Evolutionary conservation across 2,113 vertebrate genomes (phyloP), one percentile per base, ranked within the genome.

Genomic region (Heptranchias perlo): DNA sequence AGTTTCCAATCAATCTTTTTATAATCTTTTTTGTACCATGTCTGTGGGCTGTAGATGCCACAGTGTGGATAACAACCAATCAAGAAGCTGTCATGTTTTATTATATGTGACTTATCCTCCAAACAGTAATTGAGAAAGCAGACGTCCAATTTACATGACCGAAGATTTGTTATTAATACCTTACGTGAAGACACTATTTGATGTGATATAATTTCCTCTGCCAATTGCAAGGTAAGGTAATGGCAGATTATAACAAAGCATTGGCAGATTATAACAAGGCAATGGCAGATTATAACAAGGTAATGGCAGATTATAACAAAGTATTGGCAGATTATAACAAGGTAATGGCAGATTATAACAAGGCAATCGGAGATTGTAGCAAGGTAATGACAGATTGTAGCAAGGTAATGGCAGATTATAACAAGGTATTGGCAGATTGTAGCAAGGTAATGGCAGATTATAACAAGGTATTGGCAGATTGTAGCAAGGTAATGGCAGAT

Each of bases 1-100:
- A 94, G n/a, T 47, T 44, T 28, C 39, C 47, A 94, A 94, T 67
- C 61, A 64, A 67, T 25, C 91, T 61, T 93, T 93, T 91, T 61
- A 39, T 64, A 94, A 47, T 94, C 13, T 67, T 94, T 25, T 10
- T 47, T 25, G 92, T 94, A 21, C 35, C 16, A 44, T 67, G 21
- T 31, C 28, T 94, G 92, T 44, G 31, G 58, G 18, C 8, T 44
- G 18, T 62, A 44, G 89, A 61, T 64, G 10, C 21, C 14, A 28
- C 18, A 67, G 61, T 47, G 39, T 67, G 18, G 39, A 47, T 94
- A 21, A 94, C 18, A 67, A 94, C 23, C 61, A 13, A 47, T 94
- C 58, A 21, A 93, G 35, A n/a, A 18, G 58, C 86, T 91, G 52
- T 54, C 47, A 93, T 58, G 28, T 35, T 39, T 93, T 61, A 39